Conservation (phyloP, 2,888 invertebrate species). For the Coelinius sp. region DNA sequence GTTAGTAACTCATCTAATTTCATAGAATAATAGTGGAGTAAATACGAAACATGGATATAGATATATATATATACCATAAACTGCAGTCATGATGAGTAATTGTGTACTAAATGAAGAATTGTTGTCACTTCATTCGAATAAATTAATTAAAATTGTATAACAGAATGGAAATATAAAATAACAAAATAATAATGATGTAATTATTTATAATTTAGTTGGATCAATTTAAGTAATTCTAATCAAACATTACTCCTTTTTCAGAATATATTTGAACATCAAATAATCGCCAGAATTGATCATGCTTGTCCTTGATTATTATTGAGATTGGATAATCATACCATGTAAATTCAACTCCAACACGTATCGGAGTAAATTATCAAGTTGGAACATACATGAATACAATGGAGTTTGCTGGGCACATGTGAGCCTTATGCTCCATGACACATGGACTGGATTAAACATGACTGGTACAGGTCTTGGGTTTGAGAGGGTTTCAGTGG, state of each 20-base stretch:
- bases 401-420: background rate
- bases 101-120: constrained; percentile 9
- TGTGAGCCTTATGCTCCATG: background rate
- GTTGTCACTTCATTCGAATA: background rate
- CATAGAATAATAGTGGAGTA: constrained; percentile 27
- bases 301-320: constrained; percentile 28
- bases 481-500: background rate
- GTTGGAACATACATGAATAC: constrained; percentile 13
- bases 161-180: background rate
- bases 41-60: constrained; percentile 15
- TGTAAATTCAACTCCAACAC: constrained; percentile 35
- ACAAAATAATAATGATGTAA: no score
- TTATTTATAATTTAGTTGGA: no score
- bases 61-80: constrained; percentile 12
- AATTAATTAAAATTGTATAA: background rate
- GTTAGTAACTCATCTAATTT: constrained; percentile 32
- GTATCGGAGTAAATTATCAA: constrained; percentile 32
- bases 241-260: background rate
- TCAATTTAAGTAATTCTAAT: no score
- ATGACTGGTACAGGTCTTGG: background rate
- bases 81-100: constrained; percentile 29
- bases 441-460: background rate
- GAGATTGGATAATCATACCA: constrained; percentile 36
- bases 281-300: background rate
- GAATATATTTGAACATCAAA: background rate